Evolutionary conservation across 2,888 invertebrate genomes (phyloP), one percentile per base, ranked within the genome.

Genomic region (Incurvaria masculella): DNA sequence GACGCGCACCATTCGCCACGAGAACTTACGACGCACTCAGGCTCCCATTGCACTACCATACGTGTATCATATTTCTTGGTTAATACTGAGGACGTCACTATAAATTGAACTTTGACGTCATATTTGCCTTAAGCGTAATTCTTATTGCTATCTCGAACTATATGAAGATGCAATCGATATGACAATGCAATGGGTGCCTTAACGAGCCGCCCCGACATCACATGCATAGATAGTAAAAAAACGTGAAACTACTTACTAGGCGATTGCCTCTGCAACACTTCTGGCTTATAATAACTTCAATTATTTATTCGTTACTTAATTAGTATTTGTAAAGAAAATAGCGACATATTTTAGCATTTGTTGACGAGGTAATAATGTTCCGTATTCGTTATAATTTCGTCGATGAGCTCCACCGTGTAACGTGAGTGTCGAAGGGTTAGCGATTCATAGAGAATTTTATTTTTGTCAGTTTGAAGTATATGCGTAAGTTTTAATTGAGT

Each of bases 401-500:
- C 21, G 42, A 11, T 60, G 52, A 61, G 58, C 67, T 65, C 66
- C 64, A 63, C 64, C 61, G 61, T 64, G 61, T 58, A 57, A 57
- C 59, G 58, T 56, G 53, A 49, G 56, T 53, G 52, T 53, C 57
- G 57, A 58, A 59, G 59, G 59, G 57, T 55, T 55, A 56, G 59
- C 61, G 59, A 58, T 61, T 63, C 66, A 62, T 63, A 56, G 47
- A 51, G 47, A 52, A 52, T 46, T 51, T 51, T 49, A 49, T 52
- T 55, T 53, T 47, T 46, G 45, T 53, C 48, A 47, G 49, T 53
- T 54, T 54, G 51, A 51, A 49, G 46, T 46, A 48, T 46, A 46
- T 57, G 58, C 59, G 66, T 69, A 63, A 64, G 69, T 69, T 68
- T 66, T 33, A 33, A 33, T 33, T n/a, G n/a, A n/a, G n/a, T 23